Conservation (phyloP, 2,888 invertebrate species). For the Sinopyrophorus schimmeli region DNA sequence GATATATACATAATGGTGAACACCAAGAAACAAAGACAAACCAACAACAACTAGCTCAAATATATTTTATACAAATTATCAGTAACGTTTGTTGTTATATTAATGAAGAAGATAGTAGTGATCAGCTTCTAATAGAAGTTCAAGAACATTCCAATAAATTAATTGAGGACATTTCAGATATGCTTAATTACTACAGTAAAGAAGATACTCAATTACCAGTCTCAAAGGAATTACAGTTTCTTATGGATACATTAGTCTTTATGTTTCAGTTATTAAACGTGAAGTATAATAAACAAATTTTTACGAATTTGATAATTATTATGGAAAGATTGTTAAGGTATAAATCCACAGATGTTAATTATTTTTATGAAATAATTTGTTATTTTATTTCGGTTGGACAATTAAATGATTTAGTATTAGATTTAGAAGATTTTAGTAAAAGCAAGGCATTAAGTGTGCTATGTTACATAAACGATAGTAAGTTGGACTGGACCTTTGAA, state of each 20-base stretch:
- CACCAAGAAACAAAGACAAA: slow-evolving; percentile 38
- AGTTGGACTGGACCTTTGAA: slow-evolving; percentile 26
- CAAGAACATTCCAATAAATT: slow-evolving; percentile 32
- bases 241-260: slow-evolving; percentile 40
- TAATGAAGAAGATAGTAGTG: slow-evolving; percentile 13
- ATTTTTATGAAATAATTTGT: slow-evolving; percentile 40
- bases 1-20: slow-evolving; percentile 32
- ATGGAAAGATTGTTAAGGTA: slow-evolving; percentile 35
- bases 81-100: slow-evolving; percentile 41
- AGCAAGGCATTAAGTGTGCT: slow-evolving; percentile 12
- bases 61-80: slow-evolving; percentile 42
- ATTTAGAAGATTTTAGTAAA: slow-evolving; percentile 33
- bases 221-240: slow-evolving; percentile 41
- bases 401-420: slow-evolving; percentile 31
- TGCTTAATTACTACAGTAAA: slow-evolving; percentile 38
- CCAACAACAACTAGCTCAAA: slow-evolving; percentile 34
- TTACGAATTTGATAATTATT: slow-evolving; percentile 38
- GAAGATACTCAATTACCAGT: slow-evolving; percentile 44
- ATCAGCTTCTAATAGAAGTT: slow-evolving; percentile 20
- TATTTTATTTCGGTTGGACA: slow-evolving; percentile 40
- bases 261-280: slow-evolving; percentile 39
- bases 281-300: slow-evolving; percentile 36
- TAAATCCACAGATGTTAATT: slow-evolving; percentile 35
- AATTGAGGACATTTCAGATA: slow-evolving; percentile 34
- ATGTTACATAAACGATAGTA: slow-evolving; percentile 16